A percentile compares a stretch with the other conserved stretches of the same genome.
Conservation (phyloP, 2,113 vertebrate genomes). For the Heloderma charlesbogerti region DNA sequence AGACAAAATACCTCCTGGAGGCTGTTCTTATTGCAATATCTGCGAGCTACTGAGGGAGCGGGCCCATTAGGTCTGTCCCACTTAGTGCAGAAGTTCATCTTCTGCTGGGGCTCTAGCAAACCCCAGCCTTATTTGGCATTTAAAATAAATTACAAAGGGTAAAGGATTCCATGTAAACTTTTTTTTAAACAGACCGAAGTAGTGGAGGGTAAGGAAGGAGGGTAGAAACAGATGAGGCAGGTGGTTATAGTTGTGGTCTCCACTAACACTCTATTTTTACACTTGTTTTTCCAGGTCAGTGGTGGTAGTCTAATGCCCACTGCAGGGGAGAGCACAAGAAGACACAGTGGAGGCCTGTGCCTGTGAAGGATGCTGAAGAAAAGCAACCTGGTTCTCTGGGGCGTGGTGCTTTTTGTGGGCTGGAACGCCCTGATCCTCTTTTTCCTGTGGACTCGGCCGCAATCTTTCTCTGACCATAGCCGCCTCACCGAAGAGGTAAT, state of each 20-base stretch:
- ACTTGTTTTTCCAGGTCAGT: constrained; percentile 71
- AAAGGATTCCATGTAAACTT: not conserved
- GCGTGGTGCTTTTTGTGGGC: constrained; percentile 89
- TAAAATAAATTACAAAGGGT: not conserved
- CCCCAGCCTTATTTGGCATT: not conserved
- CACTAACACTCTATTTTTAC: constrained; percentile 1
- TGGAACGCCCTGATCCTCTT: constrained; percentile 94
- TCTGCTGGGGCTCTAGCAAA: not conserved
- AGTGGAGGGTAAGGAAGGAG: not conserved
- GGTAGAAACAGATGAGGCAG: not conserved
- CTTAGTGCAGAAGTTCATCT: not conserved
- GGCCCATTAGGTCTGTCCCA: not conserved
- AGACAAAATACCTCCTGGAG: not conserved
- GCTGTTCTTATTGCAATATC: not conserved
- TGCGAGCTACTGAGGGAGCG: not conserved
- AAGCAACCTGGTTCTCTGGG: constrained; percentile 87
- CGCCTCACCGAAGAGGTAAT: constrained; percentile 76
- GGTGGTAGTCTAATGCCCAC: constrained; percentile 65
- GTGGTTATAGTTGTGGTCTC: not conserved
- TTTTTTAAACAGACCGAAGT: not conserved
- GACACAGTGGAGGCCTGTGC: not conserved
- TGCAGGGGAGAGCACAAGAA: not conserved
- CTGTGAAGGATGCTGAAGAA: constrained; percentile 93
- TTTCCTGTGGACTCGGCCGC: constrained; percentile 91
- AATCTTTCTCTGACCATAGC: constrained; percentile 71